Evolutionary conservation across 2,113 vertebrate genomes (phyloP), one percentile per base, ranked within the genome.

Genomic region (Limanda limanda): DNA sequence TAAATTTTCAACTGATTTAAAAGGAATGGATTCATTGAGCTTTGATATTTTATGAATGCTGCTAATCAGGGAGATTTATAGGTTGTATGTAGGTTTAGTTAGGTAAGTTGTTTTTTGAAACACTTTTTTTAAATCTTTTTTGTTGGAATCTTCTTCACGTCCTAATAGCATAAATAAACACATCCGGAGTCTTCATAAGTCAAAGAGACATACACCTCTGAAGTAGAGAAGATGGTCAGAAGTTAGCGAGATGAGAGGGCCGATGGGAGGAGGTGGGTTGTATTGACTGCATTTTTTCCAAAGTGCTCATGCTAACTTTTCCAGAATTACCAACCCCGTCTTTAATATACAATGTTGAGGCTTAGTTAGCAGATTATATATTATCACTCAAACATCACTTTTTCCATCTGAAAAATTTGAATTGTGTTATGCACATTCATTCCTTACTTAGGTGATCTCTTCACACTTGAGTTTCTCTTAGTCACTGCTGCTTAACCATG

Each of bases 391-490:
- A 13, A 42, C 40, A 42, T 42, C 40, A 51, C 18, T 51, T 51
- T 51, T 15, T 6, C 47, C 5, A 17, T 20, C 6, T 18, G 3
- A 58, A 5, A 58, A 58, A n/a, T 2, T 2, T 0, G 2, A 31
- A 31, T 25, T 45, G n/a, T 67, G 55, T 27, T 25, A 45, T 4
- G 10, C 18, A 15, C 17, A 66, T 51, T 70, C 23, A 13, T 7
- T 82, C 55, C 42, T 75, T 21, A 59, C 58, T 78, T 48, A 56
- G 55, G 21, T 35, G n/a, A 56, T 52, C 31, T 60, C 17, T 9
- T 78, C 57, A 57, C 51, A 54, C 47, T 51, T 9, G 18, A 17
- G 18, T 18, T 51, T 51, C 20, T n/a, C 6, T 54, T 52, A 25
- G 55, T 25, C 55, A 57, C 55, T 55, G 42, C 56, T 60, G 59